Percentiles rank a stretch among this genome's conserved stretches.
phyloP scores from a whole-genome alignment of 2,113 vertebrate genomes.

The Craseonycteris thonglongyai region DNA sequence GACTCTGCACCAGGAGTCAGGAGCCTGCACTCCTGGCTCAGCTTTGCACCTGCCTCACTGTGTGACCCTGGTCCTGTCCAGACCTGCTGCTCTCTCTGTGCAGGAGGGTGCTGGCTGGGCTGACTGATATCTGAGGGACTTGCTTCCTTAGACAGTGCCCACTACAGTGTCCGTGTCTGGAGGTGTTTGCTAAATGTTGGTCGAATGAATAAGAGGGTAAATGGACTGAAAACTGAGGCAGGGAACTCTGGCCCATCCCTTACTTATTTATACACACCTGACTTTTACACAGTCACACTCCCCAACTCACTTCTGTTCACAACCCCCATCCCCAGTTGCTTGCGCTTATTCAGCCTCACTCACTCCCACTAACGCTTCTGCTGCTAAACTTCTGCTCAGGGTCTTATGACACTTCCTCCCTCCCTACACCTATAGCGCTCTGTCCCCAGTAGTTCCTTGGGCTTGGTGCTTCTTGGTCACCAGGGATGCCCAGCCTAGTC shows the following conservation, averaged over 20 bases:
- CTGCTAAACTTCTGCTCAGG: neutral
- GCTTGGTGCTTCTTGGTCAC: neutral
- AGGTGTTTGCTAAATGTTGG: neutral
- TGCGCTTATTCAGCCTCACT: neutral
- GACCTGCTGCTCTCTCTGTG: neutral
- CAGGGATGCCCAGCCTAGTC: neutral
- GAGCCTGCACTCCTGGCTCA: neutral
- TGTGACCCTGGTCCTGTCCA: neutral
- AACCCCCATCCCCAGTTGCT: neutral
- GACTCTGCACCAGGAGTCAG: neutral
- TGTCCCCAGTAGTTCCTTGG: neutral
- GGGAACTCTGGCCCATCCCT: neutral
- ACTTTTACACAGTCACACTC: neutral
- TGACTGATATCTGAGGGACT: neutral
- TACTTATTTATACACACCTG: accelerated
- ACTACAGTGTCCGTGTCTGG: neutral
- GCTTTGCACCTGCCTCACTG: neutral
- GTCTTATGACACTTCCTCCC: neutral
- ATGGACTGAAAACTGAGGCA: neutral
- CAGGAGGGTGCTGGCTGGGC: neutral
- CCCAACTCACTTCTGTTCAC: neutral
- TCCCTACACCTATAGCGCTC: accelerated
- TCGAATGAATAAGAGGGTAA: neutral
- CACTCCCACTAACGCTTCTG: neutral
- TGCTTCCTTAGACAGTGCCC: neutral